phyloP scores from a whole-genome alignment of 2,113 vertebrate genomes.

The Syngnathus scovelli region DNA sequence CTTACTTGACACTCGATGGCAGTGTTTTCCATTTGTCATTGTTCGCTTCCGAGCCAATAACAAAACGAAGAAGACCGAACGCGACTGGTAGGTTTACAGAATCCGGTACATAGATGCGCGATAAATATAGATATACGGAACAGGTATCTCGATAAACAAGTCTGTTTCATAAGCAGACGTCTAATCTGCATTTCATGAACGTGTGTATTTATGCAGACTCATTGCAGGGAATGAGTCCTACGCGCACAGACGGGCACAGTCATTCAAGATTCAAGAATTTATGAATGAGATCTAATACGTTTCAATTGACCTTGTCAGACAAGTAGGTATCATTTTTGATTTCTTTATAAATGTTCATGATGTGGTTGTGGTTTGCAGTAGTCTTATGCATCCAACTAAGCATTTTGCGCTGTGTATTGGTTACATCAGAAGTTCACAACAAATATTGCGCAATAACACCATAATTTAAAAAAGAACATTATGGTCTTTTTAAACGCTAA shows the following conservation, averaged over 20 bases:
- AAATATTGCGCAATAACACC: too few relatives aligned
- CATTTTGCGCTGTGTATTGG: neutral
- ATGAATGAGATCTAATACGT: neutral
- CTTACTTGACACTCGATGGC: neutral
- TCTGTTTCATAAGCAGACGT: neutral
- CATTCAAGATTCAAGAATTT: too few relatives aligned
- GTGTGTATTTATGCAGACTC: neutral
- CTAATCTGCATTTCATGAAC: neutral
- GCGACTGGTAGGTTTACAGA: neutral
- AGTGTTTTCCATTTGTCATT: neutral
- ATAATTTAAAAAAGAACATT: neutral
- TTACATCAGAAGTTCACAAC: too few relatives aligned
- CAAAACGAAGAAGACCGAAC: neutral
- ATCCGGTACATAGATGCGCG: too few relatives aligned
- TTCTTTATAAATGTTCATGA: neutral
- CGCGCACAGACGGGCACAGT: neutral
- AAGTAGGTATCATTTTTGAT: neutral
- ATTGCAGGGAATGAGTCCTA: neutral
- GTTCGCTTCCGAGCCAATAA: neutral
- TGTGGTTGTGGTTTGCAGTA: neutral
- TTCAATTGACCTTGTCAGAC: neutral
- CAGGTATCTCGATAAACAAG: neutral
- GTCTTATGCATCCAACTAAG: neutral
- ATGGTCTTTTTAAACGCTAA: neutral
- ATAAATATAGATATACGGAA: neutral